Conservation (phyloP, 2,888 invertebrate genomes). For the Drosophila mettleri region DNA sequence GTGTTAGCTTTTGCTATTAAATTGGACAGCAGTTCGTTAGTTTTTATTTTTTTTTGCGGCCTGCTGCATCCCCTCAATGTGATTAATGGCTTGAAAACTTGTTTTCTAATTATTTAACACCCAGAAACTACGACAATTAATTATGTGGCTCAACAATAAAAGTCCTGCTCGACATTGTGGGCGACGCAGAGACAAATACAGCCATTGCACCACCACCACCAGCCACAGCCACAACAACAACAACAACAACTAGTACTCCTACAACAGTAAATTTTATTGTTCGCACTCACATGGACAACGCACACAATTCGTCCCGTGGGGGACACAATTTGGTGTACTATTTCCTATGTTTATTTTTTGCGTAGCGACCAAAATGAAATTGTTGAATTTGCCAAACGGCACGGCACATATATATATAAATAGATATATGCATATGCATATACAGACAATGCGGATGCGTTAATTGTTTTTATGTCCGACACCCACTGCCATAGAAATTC, state of each 20-base stretch:
- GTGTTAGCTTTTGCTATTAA: conserved; percentile 37
- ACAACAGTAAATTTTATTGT: conserved; percentile 77
- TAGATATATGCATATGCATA: conserved; percentile 11
- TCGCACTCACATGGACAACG: conserved; percentile 51
- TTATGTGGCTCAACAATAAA: conserved; percentile 80
- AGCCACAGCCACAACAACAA: conserved; percentile 60
- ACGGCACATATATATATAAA: conserved; percentile 14
- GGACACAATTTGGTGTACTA: conserved; percentile 50
- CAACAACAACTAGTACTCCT: conserved; percentile 57
- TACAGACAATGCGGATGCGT: conserved; percentile 55
- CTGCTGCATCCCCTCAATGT: conserved; percentile 56
- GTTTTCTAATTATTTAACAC: conserved; percentile 82
- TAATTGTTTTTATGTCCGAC: conserved; percentile 70
- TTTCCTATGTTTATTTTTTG: conserved; percentile 23
- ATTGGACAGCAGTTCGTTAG: conserved; percentile 20
- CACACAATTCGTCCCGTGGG: conserved; percentile 41
- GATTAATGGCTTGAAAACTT: conserved; percentile 79
- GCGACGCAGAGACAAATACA: conserved; percentile 59
- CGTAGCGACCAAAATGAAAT: conserved; percentile 64
- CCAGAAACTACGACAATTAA: conserved; percentile 81
- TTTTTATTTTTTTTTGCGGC: conserved; percentile 12
- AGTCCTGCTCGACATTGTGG: conserved; percentile 69
- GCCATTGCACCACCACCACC: conserved; percentile 65
- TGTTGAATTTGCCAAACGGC: conserved; percentile 55
- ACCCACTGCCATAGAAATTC: conserved; percentile 23